Base-by-base conservation (phyloP, 2,113 vertebrate species). In the Syngnathus floridae region DNA sequence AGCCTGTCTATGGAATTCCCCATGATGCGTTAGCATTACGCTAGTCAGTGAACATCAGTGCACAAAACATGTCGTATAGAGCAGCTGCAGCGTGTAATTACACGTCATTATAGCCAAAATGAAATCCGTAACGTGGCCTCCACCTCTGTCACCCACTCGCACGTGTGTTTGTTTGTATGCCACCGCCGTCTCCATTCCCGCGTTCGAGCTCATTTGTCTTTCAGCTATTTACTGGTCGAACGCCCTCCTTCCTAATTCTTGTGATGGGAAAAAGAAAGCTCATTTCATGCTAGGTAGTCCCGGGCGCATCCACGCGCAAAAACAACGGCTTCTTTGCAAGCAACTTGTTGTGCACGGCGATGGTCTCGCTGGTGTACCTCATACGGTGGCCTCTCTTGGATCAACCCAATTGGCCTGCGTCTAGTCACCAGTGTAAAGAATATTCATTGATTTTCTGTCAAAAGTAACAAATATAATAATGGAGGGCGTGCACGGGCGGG, bases 231-330 rank as follows among this genome's bases (percentile, higher is more conserved):
- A 51, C 66, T 54, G 40, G 40, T 56, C n/a, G 40, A 40, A 21
- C 38, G 43, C 22, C 16, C 43, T 37, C 46, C 54, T 45, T 63
- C 26, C 45, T 54, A 46, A 63, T 63, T 63, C 43, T 38, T 13
- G 46, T 56, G 38, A 52, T 55, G 17, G 49, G 45, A 62, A 21
- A 55, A 57, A 57, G 55, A 40, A 31, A 56, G 38, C 51, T 63
- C 22, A 69, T 69, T 69, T 69, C 59, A 69, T 63, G 67, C 51
- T 46, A 43, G 19, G 41, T 46, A 41, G 67, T 62, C 37, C 16
- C 31, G 11, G 3, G 17, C 43, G 14, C 43, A 16, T 14, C 4
- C 13, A 43, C 41, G 4, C 11, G 5, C 35, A 12, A 59, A 38
- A 59, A 59, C 26, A 31, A 31, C 26, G 26, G 26, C 3, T 31